Evolutionary conservation across 2,113 vertebrate genomes (phyloP), one percentile per base, ranked within the genome.

Genomic region (Scortum barcoo): DNA sequence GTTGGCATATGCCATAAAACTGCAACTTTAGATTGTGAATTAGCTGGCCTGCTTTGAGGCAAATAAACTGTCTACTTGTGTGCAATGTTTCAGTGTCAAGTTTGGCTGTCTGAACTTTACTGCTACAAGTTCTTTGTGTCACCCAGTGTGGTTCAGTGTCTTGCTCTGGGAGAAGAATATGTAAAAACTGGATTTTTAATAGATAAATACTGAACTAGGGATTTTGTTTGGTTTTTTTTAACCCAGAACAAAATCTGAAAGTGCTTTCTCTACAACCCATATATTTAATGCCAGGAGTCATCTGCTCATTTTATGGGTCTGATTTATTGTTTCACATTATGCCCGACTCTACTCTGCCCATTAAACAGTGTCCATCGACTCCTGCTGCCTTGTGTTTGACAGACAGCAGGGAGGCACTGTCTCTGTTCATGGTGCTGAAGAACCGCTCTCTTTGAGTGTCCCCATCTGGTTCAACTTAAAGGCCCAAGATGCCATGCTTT

Each of bases 381-480:
- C 17, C n/a, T 19, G 44, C 57, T 60, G 48, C 28, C 65, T 11
- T 40, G 22, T 48, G 17, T 65, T 51, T 63, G 26, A 60, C 46
- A 36, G 63, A 57, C 60, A 38, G 76, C 51, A 77, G 30, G 51
- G 50, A 30, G 38, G 54, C 54, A 68, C 80, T 57, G 28, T 46
- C 38, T 46, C 85, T 73, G 78, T 81, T 78, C 30, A 22, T 70
- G 61, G 28, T 67, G 0, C 50, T 74, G 76, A 48, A 57, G 17
- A 50, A 46, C 51, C 26, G 76, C 62, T 74, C 78, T 26, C 26
- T 57, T 42, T 78, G 66, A 72, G 61, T 83, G 86, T 84, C 78
- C 82, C 80, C 88, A 89, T 84, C 85, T 88, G 80, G 65, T 22
- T 36, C 66, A 50, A 57, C 56, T 71, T 74, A 67, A 82, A 83